These are phyloP conservation scores for Dicyrtoma fusca DNA, from an alignment of 2,888 invertebrate genomes.

Conservation along the genomic window DNA sequence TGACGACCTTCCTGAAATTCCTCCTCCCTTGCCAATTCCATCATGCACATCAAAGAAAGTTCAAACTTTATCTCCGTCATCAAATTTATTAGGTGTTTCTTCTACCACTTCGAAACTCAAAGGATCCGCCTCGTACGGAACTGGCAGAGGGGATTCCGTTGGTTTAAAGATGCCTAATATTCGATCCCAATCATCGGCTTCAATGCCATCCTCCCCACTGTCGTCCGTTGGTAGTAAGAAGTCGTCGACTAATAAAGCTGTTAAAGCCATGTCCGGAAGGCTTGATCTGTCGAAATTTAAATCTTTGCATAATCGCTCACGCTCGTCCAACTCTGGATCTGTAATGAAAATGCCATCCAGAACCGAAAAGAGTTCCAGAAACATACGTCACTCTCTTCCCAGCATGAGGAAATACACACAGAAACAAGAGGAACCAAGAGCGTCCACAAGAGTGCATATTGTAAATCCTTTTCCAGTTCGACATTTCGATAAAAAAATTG, in stretches of 20 bases:
- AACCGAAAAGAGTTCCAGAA: no score
- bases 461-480: not conserved
- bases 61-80: not conserved
- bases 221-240: not conserved
- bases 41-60: not conserved
- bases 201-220: not conserved
- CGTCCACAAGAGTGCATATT: not conserved
- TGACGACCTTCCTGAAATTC: not conserved
- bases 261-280: no score
- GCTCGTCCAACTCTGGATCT: no score
- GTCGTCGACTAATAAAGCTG: not conserved
- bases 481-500: slow-evolving; percentile 24
- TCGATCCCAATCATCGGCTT: not conserved
- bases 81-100: not conserved
- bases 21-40: not conserved
- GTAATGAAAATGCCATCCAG: no score
- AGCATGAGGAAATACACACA: not conserved
- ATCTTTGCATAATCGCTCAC: no score
- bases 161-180: slow-evolving; percentile 13
- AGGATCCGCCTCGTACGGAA: not conserved
- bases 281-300: no score
- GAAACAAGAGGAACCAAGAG: not conserved
- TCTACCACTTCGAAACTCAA: not conserved
- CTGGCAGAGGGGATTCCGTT: not conserved
- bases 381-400: slow-evolving; percentile 9